These are phyloP conservation scores for Tenodera sinensis DNA, from an alignment of 2,888 invertebrate species.

Conservation along the genomic window DNA sequence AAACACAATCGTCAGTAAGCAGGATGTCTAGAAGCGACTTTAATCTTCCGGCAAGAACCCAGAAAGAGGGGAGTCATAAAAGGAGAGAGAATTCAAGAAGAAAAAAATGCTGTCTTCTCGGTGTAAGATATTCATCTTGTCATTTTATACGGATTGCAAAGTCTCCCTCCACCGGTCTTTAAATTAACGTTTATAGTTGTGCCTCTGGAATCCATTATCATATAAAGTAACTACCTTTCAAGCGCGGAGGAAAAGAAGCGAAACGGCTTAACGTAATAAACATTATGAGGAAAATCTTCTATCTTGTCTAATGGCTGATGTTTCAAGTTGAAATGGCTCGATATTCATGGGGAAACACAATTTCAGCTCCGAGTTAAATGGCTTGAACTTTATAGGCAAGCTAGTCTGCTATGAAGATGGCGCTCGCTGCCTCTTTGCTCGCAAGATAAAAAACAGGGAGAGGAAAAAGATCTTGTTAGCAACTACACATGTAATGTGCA, in stretches of 20 bases:
- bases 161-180: neutral
- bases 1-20: neutral
- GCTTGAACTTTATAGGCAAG: neutral
- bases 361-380: constrained; percentile 11
- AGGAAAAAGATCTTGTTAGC: neutral
- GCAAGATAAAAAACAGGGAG: neutral
- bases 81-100: neutral
- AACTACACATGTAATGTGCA: neutral
- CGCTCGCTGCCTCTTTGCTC: neutral
- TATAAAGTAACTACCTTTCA: neutral
- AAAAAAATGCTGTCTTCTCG: neutral
- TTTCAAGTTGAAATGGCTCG: constrained; percentile 16
- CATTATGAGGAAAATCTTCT: neutral
- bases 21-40: neutral
- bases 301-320: constrained; percentile 7
- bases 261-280: neutral
- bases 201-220: neutral
- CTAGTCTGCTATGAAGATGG: neutral
- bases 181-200: constrained; percentile 8
- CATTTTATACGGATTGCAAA: neutral
- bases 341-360: constrained; percentile 11
- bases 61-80: neutral
- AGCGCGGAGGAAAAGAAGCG: neutral
- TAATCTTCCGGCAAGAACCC: neutral
- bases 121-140: neutral